A percentile compares a stretch with the other conserved stretches of the same genome.
Evolutionary conservation across 2,113 vertebrate genomes (phyloP).

Genomic region (Upupa epops): DNA sequence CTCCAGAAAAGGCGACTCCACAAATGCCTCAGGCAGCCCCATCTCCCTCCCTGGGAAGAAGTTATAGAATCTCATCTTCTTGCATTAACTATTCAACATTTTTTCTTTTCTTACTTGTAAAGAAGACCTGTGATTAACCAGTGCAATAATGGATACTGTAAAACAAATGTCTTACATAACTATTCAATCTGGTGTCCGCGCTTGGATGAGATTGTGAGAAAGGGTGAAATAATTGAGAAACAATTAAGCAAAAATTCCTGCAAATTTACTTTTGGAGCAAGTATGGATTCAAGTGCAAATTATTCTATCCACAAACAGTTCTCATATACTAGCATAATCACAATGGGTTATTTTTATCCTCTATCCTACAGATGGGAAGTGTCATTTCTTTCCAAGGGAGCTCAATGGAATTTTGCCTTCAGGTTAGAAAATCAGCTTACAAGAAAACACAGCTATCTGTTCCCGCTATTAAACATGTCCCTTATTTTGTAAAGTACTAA

Average conservation of each 20-base stretch:
- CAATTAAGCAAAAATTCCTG: not conserved
- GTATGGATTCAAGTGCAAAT: not conserved
- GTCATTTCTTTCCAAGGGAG: not conserved
- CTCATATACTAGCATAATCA: not conserved
- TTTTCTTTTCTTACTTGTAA: not conserved
- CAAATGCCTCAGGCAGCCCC: too few species aligned
- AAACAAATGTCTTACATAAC: not conserved
- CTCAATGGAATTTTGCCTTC: not conserved
- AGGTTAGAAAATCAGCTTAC: not conserved
- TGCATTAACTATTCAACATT: not conserved
- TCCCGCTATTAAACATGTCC: not conserved
- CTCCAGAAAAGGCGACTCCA: too few species aligned
- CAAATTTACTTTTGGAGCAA: not conserved
- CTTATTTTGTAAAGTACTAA: not conserved
- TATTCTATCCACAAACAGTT: not conserved
- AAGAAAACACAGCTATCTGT: not conserved
- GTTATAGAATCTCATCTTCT: not conserved
- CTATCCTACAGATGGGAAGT: not conserved
- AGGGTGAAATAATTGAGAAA: not conserved
- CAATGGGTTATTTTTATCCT: not conserved
- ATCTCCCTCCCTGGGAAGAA: too few species aligned
- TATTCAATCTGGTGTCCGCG: fast-evolving
- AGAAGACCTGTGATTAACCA: not conserved
- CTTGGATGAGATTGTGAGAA: not conserved
- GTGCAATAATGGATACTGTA: not conserved